A percentile compares a stretch with the other conserved stretches of the same genome.
Conservation (phyloP, 2,797 vertebrate species). For the Acropternis orthonyx region DNA sequence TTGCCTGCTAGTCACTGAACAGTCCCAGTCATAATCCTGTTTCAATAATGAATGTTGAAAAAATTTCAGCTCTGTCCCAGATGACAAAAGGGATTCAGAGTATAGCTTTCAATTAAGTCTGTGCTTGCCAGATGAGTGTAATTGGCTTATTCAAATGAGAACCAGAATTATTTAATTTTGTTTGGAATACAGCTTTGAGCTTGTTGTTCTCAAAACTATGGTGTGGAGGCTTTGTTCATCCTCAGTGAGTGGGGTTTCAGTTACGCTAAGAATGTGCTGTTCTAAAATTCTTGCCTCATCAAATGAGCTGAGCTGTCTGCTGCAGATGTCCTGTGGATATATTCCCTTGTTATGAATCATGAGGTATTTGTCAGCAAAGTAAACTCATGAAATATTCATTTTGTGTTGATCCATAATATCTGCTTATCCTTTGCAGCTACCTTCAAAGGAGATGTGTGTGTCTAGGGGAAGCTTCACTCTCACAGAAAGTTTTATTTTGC, state of each 20-base stretch:
- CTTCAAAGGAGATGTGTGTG: background rate
- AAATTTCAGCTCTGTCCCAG: background rate
- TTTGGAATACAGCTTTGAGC: background rate
- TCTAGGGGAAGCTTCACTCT: background rate
- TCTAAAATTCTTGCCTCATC: background rate
- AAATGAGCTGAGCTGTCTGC: background rate
- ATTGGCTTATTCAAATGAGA: background rate
- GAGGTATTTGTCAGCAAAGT: conserved; percentile 20
- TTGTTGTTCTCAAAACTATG: background rate
- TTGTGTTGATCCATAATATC: background rate
- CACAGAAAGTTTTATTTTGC: background rate
- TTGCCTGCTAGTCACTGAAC: background rate
- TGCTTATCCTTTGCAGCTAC: conserved; percentile 1
- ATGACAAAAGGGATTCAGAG: background rate
- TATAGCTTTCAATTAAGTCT: background rate
- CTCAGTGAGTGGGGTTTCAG: background rate
- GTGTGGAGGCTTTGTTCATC: background rate
- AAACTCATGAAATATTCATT: conserved; percentile 6
- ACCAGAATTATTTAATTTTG: background rate
- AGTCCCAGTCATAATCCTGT: background rate
- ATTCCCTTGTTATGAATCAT: conserved; percentile 9
- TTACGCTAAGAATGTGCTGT: background rate
- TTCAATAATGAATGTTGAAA: background rate
- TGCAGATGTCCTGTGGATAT: conserved; percentile 28
- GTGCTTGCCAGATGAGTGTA: background rate